Percentiles rank a stretch among this genome's conserved stretches.
phyloP scores from a whole-genome alignment of 1,140 invertebrate species.

The Formica exsecta region DNA sequence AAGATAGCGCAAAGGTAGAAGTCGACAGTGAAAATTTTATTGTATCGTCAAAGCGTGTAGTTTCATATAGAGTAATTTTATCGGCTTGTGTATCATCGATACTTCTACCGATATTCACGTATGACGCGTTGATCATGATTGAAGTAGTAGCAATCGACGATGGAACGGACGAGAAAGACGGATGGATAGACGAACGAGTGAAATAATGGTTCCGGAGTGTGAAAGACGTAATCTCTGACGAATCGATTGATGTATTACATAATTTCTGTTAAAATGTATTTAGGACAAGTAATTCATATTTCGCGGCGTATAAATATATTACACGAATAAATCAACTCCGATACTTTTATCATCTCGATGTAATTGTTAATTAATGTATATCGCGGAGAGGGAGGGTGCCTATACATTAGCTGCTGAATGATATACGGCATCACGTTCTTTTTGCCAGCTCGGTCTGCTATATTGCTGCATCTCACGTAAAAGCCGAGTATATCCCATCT shows the following conservation, averaged over 20 bases:
- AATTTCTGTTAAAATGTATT: neutral
- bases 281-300: neutral
- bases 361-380: slow-evolving; percentile 11
- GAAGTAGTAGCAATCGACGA: neutral
- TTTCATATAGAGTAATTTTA: slow-evolving; percentile 37
- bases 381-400: neutral
- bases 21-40: slow-evolving; percentile 71
- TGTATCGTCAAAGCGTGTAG: slow-evolving; percentile 50
- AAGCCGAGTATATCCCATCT: too few species aligned
- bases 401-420: slow-evolving; percentile 33
- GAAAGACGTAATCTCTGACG: neutral
- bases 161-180: slow-evolving; percentile 31
- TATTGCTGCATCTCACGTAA: slow-evolving; percentile 55
- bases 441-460: slow-evolving; percentile 14
- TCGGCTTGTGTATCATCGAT: slow-evolving; percentile 38
- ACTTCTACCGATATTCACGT: slow-evolving; percentile 42
- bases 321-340: neutral
- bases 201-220: slow-evolving; percentile 57
- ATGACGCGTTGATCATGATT: neutral
- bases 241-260: neutral
- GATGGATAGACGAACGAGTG: slow-evolving; percentile 41
- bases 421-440: slow-evolving; percentile 26
- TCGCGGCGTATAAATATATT: neutral
- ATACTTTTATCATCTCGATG: neutral
- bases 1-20: slow-evolving; percentile 63